phyloP scores from a whole-genome alignment of 2,113 vertebrate genomes.

The Pachycephala philippinensis region DNA sequence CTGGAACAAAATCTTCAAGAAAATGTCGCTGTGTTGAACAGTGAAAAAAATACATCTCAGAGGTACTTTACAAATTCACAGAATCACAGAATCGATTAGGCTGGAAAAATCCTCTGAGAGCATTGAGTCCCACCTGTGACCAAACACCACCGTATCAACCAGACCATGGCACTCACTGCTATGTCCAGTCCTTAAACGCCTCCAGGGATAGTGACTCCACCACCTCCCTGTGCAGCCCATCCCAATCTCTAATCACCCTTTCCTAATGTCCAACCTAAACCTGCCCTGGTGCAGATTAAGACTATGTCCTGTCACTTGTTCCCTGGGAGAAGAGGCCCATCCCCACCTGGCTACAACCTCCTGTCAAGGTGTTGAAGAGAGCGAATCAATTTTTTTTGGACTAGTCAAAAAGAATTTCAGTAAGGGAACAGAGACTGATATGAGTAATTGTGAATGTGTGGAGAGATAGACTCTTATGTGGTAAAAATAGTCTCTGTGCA shows the following conservation, averaged over 20 bases:
- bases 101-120: background rate
- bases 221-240: background rate
- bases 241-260: background rate
- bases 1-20: background rate
- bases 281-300: background rate
- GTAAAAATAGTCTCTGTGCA: background rate
- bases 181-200: background rate
- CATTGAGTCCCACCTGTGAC: background rate
- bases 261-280: background rate
- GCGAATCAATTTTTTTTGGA: background rate
- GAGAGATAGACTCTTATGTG: background rate
- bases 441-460: background rate
- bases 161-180: background rate
- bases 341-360: background rate
- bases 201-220: background rate
- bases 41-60: background rate
- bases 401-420: background rate
- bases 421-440: background rate
- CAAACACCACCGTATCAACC: accelerated
- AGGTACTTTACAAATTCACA: background rate
- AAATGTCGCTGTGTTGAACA: background rate
- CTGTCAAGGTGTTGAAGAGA: background rate
- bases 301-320: background rate
- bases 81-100: no score
- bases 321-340: background rate